Evolutionary conservation across 2,797 vertebrate genomes (phyloP).

Genomic region (Nasua narica): DNA sequence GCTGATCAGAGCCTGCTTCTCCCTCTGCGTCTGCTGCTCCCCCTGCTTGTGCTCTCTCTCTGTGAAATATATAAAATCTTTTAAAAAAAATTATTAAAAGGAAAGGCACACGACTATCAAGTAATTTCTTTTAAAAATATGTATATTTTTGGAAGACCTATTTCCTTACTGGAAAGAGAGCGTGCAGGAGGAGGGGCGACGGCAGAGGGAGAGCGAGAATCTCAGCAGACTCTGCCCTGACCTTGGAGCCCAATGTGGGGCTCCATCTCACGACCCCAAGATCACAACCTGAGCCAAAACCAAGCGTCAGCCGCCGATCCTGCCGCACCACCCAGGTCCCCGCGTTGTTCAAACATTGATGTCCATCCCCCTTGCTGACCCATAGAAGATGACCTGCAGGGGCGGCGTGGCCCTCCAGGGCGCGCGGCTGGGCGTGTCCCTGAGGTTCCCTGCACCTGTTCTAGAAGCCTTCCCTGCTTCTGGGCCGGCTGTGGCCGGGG

Average conservation of each 20-base stretch:
- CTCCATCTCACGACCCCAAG: neutral
- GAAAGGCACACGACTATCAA: neutral
- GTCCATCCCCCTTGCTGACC: neutral
- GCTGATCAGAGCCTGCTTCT: neutral
- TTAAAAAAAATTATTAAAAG: too few species aligned
- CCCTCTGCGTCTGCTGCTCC: neutral
- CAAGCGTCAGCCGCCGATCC: neutral
- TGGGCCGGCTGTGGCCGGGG: too few species aligned
- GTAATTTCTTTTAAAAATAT: neutral
- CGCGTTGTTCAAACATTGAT: neutral
- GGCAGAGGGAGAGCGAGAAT: neutral
- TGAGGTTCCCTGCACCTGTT: neutral
- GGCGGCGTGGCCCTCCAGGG: neutral
- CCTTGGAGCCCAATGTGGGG: neutral
- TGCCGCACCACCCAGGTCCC: neutral
- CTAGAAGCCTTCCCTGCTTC: neutral
- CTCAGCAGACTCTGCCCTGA: neutral
- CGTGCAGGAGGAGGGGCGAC: fast-evolving
- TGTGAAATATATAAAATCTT: neutral
- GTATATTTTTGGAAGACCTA: neutral
- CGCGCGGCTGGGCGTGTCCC: neutral
- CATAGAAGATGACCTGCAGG: neutral
- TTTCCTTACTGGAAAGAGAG: neutral
- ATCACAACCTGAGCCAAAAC: neutral
- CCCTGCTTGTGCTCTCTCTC: neutral